Evolutionary conservation across 2,888 invertebrate genomes (phyloP).

Genomic region (Hypselothyrea guttata): DNA sequence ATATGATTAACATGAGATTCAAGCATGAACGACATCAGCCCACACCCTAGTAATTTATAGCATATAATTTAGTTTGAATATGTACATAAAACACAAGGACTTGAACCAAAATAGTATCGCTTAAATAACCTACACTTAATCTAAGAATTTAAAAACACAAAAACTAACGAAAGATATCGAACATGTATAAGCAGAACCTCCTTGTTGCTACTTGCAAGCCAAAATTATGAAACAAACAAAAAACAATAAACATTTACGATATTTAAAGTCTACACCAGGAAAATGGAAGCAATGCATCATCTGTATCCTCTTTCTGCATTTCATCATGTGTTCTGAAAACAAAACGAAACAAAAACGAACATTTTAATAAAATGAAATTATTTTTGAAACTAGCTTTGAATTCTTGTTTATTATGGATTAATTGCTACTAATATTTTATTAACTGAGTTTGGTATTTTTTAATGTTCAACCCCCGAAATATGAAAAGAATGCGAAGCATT

Average conservation of each 20-base stretch:
- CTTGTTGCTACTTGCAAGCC: slow-evolving; percentile 51
- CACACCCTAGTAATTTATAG: slow-evolving; percentile 72
- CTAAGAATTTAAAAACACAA: slow-evolving; percentile 12
- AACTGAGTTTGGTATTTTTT: too few species aligned
- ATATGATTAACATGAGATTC: slow-evolving; percentile 51
- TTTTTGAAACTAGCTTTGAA: slow-evolving; percentile 25
- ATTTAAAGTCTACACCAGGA: neutral
- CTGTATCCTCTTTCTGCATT: slow-evolving; percentile 10
- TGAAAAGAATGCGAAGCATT: too few species aligned
- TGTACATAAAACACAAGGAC: slow-evolving; percentile 76
- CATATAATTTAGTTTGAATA: slow-evolving; percentile 73
- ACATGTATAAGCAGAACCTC: slow-evolving; percentile 8
- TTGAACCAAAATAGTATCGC: slow-evolving; percentile 77
- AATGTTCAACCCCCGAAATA: too few species aligned
- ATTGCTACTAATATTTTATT: too few species aligned
- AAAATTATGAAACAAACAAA: slow-evolving; percentile 35
- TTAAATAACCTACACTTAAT: slow-evolving; percentile 40
- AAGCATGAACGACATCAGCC: slow-evolving; percentile 34
- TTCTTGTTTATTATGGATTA: neutral
- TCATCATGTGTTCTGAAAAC: too few species aligned
- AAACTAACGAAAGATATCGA: slow-evolving; percentile 20
- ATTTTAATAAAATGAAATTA: slow-evolving; percentile 44
- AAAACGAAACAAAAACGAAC: slow-evolving; percentile 29
- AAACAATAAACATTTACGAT: neutral
- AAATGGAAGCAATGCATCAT: neutral